Base-by-base conservation (phyloP, 2,113 vertebrate species). In the Dicaeum eximium region DNA sequence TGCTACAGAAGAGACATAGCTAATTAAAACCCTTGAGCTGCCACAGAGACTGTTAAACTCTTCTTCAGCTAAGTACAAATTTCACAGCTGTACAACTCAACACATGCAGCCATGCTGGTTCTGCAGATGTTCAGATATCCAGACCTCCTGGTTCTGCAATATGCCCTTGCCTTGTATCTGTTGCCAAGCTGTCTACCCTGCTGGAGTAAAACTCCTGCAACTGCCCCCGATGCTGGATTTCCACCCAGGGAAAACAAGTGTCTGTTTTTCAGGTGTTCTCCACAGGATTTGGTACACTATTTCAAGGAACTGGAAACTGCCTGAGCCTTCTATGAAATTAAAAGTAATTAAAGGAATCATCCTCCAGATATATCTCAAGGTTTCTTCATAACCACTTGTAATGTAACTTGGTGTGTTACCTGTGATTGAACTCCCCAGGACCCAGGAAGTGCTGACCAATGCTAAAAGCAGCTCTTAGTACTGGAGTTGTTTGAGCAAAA, bases 261-360 rank as follows among this genome's bases (percentile, higher is more conserved):
- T 13, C 80, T 69, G 35, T 44, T 44, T 91, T 89, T 69, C 45
- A 65, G 53, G 48, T 53, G 69, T 38, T 45, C 15, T 90, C 50
- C 44, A 6, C 8, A 65, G 86, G 30, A 90, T n/a, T 37, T 73
- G 22, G 28, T 38, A 83, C 0, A 0, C 17, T 66, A 2, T 73
- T 86, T 86, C 58, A 80, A 80, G 88, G 78, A 87, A 90, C 13
- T 82, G 50, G 80, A 82, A 40, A 69, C 6, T 42, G 33, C 9
- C 31, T 56, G 28, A 92, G 37, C 23, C 30, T 50, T 90, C 58
- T 38, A 15, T 80, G 38, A 82, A 84, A 48, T 75, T 61, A 65
- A 54, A 95, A 62, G 21, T 78, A 92, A 86, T 71, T 80, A 77
- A 77, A 86, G 35, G 56, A 86, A 80, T 74, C 35, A 88, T 85